Evolutionary conservation across 2,797 vertebrate genomes (phyloP), one percentile per base, ranked within the genome.

Genomic region (Sebastes wilsoni): DNA sequence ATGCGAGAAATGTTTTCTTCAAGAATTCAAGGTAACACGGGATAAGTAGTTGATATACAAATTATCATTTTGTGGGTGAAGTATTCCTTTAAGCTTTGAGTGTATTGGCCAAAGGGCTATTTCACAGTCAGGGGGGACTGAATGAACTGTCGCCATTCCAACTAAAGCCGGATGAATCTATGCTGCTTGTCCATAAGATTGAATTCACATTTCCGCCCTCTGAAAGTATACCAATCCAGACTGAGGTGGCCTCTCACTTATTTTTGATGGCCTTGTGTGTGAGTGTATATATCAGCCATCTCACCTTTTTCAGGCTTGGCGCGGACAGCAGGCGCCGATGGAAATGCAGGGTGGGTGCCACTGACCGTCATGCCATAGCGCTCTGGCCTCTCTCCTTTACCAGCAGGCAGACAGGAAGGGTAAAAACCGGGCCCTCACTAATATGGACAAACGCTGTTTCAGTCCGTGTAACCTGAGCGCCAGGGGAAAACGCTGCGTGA

Each of bases 271-370:
- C 79, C 52, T 76, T 42, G 55, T 81, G 54, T 77, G 84, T 72
- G 38, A 73, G 77, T 66, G 77, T 83, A 65, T 81, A 96, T 97
- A 97, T 96, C 96, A 96, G 96, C 95, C 96, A 96, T 96, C 97
- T 97, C 96, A 94, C 92, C 89, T 93, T 91, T 87, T 88, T 88
- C 87, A 86, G 87, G 72, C 71, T 92, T 93, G 93, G 92, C 93
- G 59, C 72, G 79, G 84, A 86, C 66, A 22, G 73, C 84, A 91
- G 92, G 90, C 92, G 90, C 90, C 86, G 42, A 88, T 91, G 88
- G 86, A 93, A 93, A 94, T 88, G 83, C 81, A 82, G 88, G 86
- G 88, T 76, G 83, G 90, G 92, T 93, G 90, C 93, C 92, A 90
- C 89, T 88, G 90, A 90, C 88, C 86, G 80, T 89, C 82, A 84